Percentiles rank a stretch among this genome's conserved stretches.
Evolutionary conservation across 92 coral and sea anemone species (phyloP).

Genomic region (Actinostola sp.): DNA sequence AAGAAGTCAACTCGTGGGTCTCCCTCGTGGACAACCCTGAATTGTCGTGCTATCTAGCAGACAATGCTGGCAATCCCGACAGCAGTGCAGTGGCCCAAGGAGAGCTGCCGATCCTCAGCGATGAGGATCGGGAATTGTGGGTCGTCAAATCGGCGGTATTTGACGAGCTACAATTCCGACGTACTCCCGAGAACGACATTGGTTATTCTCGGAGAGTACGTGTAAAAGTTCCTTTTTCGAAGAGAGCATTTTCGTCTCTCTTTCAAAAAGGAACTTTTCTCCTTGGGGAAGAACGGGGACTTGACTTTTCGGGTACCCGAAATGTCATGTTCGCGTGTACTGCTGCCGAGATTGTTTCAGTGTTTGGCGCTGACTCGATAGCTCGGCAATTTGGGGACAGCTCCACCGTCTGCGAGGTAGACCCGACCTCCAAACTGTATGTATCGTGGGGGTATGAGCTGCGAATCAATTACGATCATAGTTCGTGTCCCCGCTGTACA

Average conservation of each 20-base stretch:
- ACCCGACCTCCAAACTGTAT: conserved; percentile 8
- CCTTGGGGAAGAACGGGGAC: no score
- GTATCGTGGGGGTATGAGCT: conserved; percentile 23
- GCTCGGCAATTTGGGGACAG: no score
- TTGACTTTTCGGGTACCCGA: conserved; percentile 10
- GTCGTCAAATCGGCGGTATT: conserved; percentile 19
- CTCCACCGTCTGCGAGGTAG: conserved; percentile 22
- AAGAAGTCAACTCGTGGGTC: conserved; percentile 18
- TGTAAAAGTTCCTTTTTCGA: conserved; percentile 20
- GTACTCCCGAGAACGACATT: conserved; percentile 23
- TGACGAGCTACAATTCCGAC: conserved; percentile 21
- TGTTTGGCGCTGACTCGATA: conserved; percentile 9
- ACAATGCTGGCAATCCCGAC: conserved; percentile 17
- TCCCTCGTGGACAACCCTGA: conserved; percentile 13
- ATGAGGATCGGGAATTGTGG: conserved; percentile 5
- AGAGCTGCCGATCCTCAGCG: conserved; percentile 8
- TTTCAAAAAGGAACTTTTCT: no score
- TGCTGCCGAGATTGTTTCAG: conserved; percentile 12
- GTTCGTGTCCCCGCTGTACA: no score
- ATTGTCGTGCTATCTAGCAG: conserved; percentile 16
- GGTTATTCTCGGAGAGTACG: conserved; percentile 7
- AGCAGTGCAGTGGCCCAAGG: conserved; percentile 16
- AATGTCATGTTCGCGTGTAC: conserved; percentile 18
- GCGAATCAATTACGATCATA: no score
- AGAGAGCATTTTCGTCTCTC: no score